A percentile compares a stretch with the other conserved stretches of the same genome.
Conservation (phyloP, 2,797 vertebrate species). For the Microchirus variegatus region DNA sequence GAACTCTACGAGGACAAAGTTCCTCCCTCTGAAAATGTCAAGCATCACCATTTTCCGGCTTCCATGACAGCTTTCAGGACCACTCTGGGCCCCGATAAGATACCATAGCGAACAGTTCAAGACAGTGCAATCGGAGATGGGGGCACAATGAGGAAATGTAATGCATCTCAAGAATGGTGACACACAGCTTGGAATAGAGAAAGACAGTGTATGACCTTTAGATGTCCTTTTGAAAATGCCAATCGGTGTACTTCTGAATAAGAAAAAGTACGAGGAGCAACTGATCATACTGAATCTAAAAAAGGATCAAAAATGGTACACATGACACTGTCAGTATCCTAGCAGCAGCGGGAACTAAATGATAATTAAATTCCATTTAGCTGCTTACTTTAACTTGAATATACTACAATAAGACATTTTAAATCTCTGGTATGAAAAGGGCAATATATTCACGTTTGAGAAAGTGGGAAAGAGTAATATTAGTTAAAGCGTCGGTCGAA, state of each 20-base stretch:
- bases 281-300: constrained; percentile 32
- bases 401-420: neutral
- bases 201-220: constrained; percentile 58
- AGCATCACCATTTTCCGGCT: constrained; percentile 37
- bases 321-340: neutral
- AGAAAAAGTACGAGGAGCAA: constrained; percentile 35
- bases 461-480: too few relatives aligned
- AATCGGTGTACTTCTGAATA: constrained; percentile 46
- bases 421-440: too few relatives aligned
- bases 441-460: too few relatives aligned
- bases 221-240: constrained; percentile 70
- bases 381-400: neutral
- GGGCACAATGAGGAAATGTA: constrained; percentile 33
- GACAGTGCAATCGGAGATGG: constrained; percentile 33
- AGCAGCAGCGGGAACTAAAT: neutral
- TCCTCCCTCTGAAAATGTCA: constrained; percentile 64
- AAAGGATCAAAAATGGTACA: neutral
- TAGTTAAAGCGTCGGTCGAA: too few relatives aligned
- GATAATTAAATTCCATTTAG: neutral
- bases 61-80: constrained; percentile 39
- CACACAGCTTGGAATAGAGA: constrained; percentile 42
- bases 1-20: constrained; percentile 48
- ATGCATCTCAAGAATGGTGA: constrained; percentile 33
- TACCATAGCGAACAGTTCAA: constrained; percentile 41
- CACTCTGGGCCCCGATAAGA: constrained; percentile 31